Evolutionary conservation across 2,797 vertebrate genomes (phyloP).

Genomic region (Ctenosaura bakeri): DNA sequence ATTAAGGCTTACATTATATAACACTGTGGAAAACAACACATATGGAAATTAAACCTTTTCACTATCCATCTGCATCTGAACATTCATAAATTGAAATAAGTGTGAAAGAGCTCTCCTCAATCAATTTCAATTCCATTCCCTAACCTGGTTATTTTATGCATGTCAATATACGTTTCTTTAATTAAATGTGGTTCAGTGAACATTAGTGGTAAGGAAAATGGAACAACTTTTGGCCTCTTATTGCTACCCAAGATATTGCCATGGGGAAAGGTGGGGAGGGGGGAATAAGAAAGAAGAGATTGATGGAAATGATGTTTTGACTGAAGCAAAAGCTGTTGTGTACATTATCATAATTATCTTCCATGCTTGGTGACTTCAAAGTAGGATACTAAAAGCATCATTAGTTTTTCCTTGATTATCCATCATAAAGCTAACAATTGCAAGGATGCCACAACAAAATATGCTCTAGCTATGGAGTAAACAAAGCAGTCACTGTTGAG

Average conservation of each 20-base stretch:
- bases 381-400: slow-evolving; percentile 5
- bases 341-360: slow-evolving; percentile 47
- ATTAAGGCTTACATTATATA: slow-evolving; percentile 77
- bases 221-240: background rate
- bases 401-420: slow-evolving; percentile 36
- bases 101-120: slow-evolving; percentile 73
- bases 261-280: background rate
- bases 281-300: slow-evolving; percentile 29
- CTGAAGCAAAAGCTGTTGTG: slow-evolving; percentile 49
- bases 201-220: slow-evolving; percentile 51
- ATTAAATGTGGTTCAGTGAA: slow-evolving; percentile 74
- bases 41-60: slow-evolving; percentile 80
- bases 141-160: slow-evolving; percentile 70
- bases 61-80: slow-evolving; percentile 69
- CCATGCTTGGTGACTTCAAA: slow-evolving; percentile 33
- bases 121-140: slow-evolving; percentile 71
- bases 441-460: background rate
- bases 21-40: slow-evolving; percentile 72
- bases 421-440: slow-evolving; percentile 23
- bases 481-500: accelerated
- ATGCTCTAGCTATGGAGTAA: slow-evolving; percentile 18
- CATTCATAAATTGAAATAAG: slow-evolving; percentile 77
- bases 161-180: slow-evolving; percentile 75
- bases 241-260: slow-evolving; percentile 5
- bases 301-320: slow-evolving; percentile 21